These are phyloP conservation scores for Mohoua ochrocephala DNA, from an alignment of 2,113 vertebrate species.

Conservation along the genomic window DNA sequence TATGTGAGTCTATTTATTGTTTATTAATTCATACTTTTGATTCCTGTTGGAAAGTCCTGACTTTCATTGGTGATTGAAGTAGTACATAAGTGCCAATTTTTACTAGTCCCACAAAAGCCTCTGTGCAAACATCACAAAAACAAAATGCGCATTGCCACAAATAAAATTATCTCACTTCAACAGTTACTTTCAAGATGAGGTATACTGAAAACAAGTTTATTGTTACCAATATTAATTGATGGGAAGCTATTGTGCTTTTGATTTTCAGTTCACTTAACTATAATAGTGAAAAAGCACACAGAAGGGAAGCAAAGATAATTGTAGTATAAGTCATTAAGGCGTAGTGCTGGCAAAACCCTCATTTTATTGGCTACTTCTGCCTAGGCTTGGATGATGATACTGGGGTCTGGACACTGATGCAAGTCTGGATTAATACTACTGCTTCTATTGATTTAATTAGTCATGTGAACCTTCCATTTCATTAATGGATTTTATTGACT, in stretches of 20 bases:
- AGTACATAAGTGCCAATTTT: neutral
- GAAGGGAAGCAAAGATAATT: neutral
- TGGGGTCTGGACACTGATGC: neutral
- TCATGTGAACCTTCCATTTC: neutral
- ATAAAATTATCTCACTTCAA: neutral
- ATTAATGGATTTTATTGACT: slow-evolving; percentile 23
- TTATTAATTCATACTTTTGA: neutral
- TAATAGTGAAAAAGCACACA: neutral
- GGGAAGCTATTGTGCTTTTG: neutral
- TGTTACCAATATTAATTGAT: neutral
- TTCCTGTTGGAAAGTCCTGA: neutral
- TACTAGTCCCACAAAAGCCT: neutral
- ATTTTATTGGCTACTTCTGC: neutral
- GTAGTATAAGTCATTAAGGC: neutral
- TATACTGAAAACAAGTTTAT: neutral
- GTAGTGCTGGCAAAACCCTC: neutral
- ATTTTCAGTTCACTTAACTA: neutral
- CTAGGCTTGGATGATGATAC: neutral
- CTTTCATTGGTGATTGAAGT: neutral
- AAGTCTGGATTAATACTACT: slow-evolving; percentile 18
- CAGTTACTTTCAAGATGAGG: neutral
- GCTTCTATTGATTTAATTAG: slow-evolving; percentile 42
- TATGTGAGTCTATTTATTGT: neutral
- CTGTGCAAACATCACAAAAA: neutral
- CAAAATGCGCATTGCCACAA: neutral